Conservation (phyloP, 2,113 vertebrate species). For the Sinosuthora webbiana region DNA sequence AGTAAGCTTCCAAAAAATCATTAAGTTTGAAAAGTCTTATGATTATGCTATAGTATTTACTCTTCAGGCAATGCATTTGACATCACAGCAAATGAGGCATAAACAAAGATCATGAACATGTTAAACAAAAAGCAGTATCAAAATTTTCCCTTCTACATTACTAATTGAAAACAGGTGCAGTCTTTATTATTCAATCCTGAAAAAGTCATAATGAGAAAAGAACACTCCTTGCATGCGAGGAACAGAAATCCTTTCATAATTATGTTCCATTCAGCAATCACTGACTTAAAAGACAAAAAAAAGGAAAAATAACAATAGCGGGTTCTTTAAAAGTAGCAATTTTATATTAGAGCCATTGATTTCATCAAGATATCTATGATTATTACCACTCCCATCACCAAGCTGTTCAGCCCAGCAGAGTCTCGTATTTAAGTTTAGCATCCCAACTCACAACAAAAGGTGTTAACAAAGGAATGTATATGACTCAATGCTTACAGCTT, state of each 20-base stretch:
- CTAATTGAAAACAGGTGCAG: slow-evolving; percentile 82
- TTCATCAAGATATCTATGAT: slow-evolving; percentile 71
- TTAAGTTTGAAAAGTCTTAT: slow-evolving; percentile 68
- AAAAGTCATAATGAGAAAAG: slow-evolving; percentile 81
- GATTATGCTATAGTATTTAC: slow-evolving; percentile 73
- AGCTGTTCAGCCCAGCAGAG: slow-evolving; percentile 59
- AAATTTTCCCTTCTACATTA: slow-evolving; percentile 66
- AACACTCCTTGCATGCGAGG: slow-evolving; percentile 77
- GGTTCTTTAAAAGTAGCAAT: slow-evolving; percentile 69
- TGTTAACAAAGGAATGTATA: not conserved
- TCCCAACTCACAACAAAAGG: slow-evolving; percentile 49
- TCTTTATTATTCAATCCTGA: slow-evolving; percentile 81
- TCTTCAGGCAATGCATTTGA: slow-evolving; percentile 76
- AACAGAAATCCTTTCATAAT: slow-evolving; percentile 83
- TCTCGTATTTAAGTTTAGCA: slow-evolving; percentile 63
- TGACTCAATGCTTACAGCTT: not conserved
- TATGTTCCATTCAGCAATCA: slow-evolving; percentile 79
- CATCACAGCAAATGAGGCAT: slow-evolving; percentile 76
- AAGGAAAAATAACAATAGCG: slow-evolving; percentile 68
- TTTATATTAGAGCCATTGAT: slow-evolving; percentile 76
- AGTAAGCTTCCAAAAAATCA: slow-evolving; percentile 69
- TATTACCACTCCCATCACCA: slow-evolving; percentile 66
- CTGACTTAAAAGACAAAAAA: slow-evolving; percentile 71
- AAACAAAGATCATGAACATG: slow-evolving; percentile 74
- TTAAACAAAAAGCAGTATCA: slow-evolving; percentile 77